These are phyloP conservation scores for Vandiemenella viatica DNA, from an alignment of 2,888 invertebrate species.

Conservation along the genomic window DNA sequence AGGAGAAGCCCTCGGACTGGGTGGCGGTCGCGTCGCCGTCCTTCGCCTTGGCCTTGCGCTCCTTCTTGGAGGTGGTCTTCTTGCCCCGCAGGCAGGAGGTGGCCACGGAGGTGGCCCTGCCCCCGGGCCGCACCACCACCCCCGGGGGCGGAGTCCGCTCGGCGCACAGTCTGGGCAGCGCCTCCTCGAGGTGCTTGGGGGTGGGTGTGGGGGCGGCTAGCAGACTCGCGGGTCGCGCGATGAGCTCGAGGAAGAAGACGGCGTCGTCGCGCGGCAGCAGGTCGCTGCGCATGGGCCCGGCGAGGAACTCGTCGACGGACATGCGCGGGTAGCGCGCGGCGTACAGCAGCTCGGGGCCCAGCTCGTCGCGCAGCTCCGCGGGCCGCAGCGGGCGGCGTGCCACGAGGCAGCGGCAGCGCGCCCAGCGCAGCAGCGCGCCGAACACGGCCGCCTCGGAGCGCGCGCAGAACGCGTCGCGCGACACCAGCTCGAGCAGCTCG, in stretches of 20 bases:
- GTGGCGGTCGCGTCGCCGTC: too few species aligned
- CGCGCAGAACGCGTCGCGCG: slow-evolving; percentile 50
- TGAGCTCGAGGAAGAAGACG: slow-evolving; percentile 22
- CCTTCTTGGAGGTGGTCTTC: not conserved
- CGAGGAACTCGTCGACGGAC: slow-evolving; percentile 44
- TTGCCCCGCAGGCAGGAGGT: not conserved
- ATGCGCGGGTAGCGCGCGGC: slow-evolving; percentile 52
- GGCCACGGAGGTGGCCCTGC: not conserved
- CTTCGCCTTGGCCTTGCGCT: not conserved
- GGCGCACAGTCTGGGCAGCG: slow-evolving; percentile 33
- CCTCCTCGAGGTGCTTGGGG: slow-evolving; percentile 33
- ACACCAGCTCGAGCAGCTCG: slow-evolving; percentile 47
- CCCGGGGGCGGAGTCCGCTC: too few species aligned
- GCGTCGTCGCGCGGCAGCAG: slow-evolving; percentile 38
- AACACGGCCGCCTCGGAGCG: slow-evolving; percentile 34
- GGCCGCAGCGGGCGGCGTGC: slow-evolving; percentile 35
- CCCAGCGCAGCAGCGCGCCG: slow-evolving; percentile 46
- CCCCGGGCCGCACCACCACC: slow-evolving; percentile 26
- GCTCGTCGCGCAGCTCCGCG: slow-evolving; percentile 34
- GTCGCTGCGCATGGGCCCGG: slow-evolving; percentile 39
- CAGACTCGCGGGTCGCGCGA: slow-evolving; percentile 25
- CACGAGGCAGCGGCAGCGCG: slow-evolving; percentile 38
- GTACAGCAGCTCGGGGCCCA: slow-evolving; percentile 30
- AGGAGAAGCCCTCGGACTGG: not conserved
- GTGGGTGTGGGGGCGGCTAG: slow-evolving; percentile 21